A percentile compares a stretch with the other conserved stretches of the same genome.
These are phyloP conservation scores for Bathynomus jamesi DNA, from an alignment of 1,140 invertebrate genomes.

Conservation along the genomic window DNA sequence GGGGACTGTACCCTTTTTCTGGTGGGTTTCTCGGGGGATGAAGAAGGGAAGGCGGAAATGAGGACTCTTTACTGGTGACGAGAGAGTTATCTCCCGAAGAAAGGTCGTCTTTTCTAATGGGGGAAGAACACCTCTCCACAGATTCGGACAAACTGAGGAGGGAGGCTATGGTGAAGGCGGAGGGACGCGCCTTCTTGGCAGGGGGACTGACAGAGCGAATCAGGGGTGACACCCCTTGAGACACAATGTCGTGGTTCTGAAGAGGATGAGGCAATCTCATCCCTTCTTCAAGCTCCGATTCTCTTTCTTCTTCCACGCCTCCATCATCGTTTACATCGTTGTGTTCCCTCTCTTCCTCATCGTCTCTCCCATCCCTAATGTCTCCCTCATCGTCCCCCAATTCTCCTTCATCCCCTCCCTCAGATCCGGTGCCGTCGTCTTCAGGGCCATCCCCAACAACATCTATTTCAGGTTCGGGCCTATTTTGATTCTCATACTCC, in stretches of 20 bases:
- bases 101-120: not conserved
- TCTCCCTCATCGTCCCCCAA: not conserved
- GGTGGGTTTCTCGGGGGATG: not conserved
- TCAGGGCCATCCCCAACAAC: constrained; percentile 29
- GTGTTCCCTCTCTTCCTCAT: not conserved
- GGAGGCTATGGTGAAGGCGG: constrained; percentile 13
- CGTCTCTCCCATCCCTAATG: not conserved
- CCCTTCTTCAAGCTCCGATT: not conserved
- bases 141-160: constrained; percentile 4
- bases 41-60: not conserved
- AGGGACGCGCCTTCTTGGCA: constrained; percentile 9
- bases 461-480: constrained; percentile 31
- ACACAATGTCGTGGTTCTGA: not conserved
- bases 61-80: not conserved
- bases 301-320: not conserved
- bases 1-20: not conserved
- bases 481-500: constrained; percentile 58
- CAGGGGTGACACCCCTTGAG: not conserved
- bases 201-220: constrained; percentile 9
- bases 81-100: not conserved
- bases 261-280: not conserved
- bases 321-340: not conserved
- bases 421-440: not conserved
- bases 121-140: not conserved
- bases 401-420: not conserved